A percentile compares a stretch with the other conserved stretches of the same genome.
These are phyloP conservation scores for Gymnarchus niloticus DNA, from an alignment of 2,113 vertebrate genomes.

Conservation along the genomic window DNA sequence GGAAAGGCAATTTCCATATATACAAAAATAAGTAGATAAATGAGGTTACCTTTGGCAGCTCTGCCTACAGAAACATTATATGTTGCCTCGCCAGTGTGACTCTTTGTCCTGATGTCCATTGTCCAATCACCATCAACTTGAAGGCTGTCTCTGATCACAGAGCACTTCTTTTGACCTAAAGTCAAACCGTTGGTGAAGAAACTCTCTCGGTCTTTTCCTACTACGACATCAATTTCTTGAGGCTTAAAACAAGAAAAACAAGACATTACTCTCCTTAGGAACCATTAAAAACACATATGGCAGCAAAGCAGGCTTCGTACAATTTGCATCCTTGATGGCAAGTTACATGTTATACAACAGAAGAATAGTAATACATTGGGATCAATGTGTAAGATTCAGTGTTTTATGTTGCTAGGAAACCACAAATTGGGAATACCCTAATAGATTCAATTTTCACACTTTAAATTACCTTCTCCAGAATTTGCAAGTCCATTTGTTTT, in stretches of 20 bases:
- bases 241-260: constrained; percentile 44
- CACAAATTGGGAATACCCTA: not conserved
- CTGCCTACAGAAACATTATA: constrained; percentile 82
- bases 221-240: constrained; percentile 88
- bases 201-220: constrained; percentile 89
- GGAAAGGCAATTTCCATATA: not conserved
- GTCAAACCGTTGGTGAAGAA: constrained; percentile 86
- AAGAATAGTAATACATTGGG: not conserved
- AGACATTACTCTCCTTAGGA: not conserved
- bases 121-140: constrained; percentile 78
- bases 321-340: not conserved
- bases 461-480: not conserved
- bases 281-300: not conserved
- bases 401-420: not conserved
- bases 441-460: not conserved
- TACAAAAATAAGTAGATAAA: not conserved
- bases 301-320: not conserved
- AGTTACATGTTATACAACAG: not conserved
- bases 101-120: constrained; percentile 92
- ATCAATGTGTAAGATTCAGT: not conserved
- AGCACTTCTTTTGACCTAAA: constrained; percentile 86
- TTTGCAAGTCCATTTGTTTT: not conserved
- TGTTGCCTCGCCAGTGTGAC: constrained; percentile 80
- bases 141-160: constrained; percentile 88
- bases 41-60: constrained; percentile 77